Base-by-base conservation (phyloP, 2,888 invertebrate species). In the Cenopis cana region DNA sequence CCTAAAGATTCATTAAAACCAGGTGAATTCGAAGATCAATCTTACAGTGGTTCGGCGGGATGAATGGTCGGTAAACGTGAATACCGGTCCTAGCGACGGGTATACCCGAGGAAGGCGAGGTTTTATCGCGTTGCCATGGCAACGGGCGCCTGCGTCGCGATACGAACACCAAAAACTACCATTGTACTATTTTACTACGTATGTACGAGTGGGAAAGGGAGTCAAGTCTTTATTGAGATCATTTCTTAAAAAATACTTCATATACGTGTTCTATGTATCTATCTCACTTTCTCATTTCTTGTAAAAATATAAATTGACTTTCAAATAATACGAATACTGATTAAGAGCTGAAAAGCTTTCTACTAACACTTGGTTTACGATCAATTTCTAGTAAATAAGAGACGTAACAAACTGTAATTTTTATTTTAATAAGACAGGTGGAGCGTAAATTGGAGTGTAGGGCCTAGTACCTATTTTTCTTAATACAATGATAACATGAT, bases 91-190 rank as follows among this genome's bases (percentile, higher is more conserved):
- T n/a, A 6, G 46, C n/a, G 46, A 86, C 86, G 89, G 89, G 91
- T 90, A 89, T 91, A n/a, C n/a, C n/a, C n/a, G n/a, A n/a, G 92
- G 91, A 90, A 92, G 92, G 89, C 87, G 89, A 92, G 91, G 93
- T 90, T 93, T 93, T 93, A 93, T 94, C 93, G 90, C 90, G 93
- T 93, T 89, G 86, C 91, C 89, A 93, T 93, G 85, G 86, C 85
- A 80, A 93, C 91, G 85, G 82, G 81, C 85, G 87, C 87, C 88
- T 85, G 89, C 89, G 90, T 85, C 83, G 85, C 89, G 89, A 87
- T 90, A 60, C 60, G 60, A 85, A 82, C 87, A 85, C 82, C 86
- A 85, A 89, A 88, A 89, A 64, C 64, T 89, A 89, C 90, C 89
- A 90, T 86, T 86, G 82, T 84, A 83, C 84, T 86, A 86, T 85